phyloP scores from a whole-genome alignment of 1,140 invertebrate genomes.

The Philotrypesis tridentata region DNA sequence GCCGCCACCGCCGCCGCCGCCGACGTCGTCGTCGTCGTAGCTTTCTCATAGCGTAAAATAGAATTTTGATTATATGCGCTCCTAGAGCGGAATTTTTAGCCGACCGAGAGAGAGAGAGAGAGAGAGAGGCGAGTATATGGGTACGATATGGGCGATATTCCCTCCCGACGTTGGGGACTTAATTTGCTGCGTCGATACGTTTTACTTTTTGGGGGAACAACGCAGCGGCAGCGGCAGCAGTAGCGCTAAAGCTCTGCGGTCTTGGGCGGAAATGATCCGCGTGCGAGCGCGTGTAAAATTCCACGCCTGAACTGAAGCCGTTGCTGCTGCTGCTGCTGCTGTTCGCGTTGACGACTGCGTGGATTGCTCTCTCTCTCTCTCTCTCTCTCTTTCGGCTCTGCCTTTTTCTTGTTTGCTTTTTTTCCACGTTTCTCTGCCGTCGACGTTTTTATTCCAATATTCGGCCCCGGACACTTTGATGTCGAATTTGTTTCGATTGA shows the following conservation, averaged over 20 bases:
- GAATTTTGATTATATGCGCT: constrained; percentile 44
- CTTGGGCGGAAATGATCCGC: not conserved
- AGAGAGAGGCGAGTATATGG: not conserved
- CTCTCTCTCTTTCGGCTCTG: not conserved
- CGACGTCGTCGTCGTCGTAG: too few relatives aligned
- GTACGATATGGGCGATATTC: too few relatives aligned
- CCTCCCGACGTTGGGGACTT: not conserved
- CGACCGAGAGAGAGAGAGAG: too few relatives aligned
- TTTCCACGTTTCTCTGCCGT: not conserved
- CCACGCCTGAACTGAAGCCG: constrained; percentile 57
- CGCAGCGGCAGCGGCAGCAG: too few relatives aligned
- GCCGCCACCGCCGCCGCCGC: too few relatives aligned
- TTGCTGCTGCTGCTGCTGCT: too few relatives aligned
- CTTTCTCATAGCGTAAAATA: constrained; percentile 35
- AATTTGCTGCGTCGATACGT: constrained; percentile 13
- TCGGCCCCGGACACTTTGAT: not conserved
- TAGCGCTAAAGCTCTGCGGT: too few relatives aligned
- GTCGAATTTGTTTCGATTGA: not conserved
- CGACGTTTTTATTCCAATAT: not conserved
- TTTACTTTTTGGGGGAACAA: constrained; percentile 42
- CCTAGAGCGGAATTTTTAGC: not conserved
- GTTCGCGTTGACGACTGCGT: not conserved
- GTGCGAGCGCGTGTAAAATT: constrained; percentile 52
- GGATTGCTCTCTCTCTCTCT: not conserved
- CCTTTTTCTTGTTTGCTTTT: not conserved